Conservation (phyloP, 2,113 vertebrate species). For the Dunckerocampus dactyliophorus region DNA sequence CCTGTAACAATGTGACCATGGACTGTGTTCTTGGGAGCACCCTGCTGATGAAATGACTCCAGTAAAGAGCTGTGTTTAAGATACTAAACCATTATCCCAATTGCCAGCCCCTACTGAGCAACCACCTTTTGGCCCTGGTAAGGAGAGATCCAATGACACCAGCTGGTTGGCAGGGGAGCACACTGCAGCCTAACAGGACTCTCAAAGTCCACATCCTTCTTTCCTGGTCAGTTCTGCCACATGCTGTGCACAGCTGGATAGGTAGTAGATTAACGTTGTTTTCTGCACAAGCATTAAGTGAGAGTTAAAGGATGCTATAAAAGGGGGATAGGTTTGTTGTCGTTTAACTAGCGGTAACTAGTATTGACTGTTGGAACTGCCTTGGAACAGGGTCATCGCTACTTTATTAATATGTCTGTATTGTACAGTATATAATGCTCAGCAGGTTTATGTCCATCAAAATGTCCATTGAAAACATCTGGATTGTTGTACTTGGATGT, state of each 20-base stretch:
- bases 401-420: conserved; percentile 31
- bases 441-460: not conserved
- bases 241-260: conserved; percentile 65
- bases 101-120: conserved; percentile 28
- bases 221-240: conserved; percentile 40
- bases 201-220: conserved; percentile 32
- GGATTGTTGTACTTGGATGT: not conserved
- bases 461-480: not conserved
- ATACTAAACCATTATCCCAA: conserved; percentile 36
- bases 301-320: conserved; percentile 38
- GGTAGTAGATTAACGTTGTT: conserved; percentile 55
- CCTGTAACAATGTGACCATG: conserved; percentile 15
- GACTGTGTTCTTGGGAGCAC: conserved; percentile 28
- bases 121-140: conserved; percentile 46
- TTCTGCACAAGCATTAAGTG: conserved; percentile 42
- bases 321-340: conserved; percentile 46
- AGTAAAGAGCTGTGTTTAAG: conserved; percentile 50
- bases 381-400: conserved; percentile 12
- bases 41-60: conserved; percentile 54
- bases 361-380: conserved; percentile 22
- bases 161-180: conserved; percentile 44
- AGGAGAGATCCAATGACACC: conserved; percentile 62
- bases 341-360: conserved; percentile 33
- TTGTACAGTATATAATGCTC: not conserved
- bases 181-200: conserved; percentile 20